Evolutionary conservation across 1,140 invertebrate genomes (phyloP).

Genomic region (Drosophila auraria): DNA sequence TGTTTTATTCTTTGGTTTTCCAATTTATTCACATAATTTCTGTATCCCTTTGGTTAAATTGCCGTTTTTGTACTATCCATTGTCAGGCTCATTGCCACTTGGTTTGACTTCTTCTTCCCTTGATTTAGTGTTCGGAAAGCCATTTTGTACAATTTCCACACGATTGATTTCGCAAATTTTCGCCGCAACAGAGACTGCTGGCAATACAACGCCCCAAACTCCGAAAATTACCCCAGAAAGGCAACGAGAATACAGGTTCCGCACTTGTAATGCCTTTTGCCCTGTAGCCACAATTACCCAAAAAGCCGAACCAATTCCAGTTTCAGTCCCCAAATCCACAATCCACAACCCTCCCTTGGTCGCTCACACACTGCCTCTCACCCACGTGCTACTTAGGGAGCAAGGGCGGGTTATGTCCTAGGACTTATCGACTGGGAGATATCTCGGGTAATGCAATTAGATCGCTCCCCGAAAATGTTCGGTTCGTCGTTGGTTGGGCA

Average conservation of each 20-base stretch:
- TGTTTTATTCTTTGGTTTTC: background rate
- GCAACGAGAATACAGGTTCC: slow-evolving; percentile 47
- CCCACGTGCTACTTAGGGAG: slow-evolving; percentile 20
- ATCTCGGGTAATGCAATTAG: slow-evolving; percentile 76
- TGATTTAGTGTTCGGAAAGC: slow-evolving; percentile 78
- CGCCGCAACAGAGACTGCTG: slow-evolving; percentile 62
- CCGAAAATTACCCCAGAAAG: slow-evolving; percentile 6
- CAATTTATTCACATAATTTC: background rate
- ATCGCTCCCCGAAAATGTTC: slow-evolving; percentile 60
- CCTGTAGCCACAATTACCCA: slow-evolving; percentile 80
- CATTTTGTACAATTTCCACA: slow-evolving; percentile 82
- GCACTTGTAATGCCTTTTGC: slow-evolving; percentile 73
- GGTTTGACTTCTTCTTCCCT: slow-evolving; percentile 9
- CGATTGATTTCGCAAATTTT: slow-evolving; percentile 84
- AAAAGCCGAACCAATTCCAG: slow-evolving; percentile 75
- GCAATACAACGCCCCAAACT: slow-evolving; percentile 8
- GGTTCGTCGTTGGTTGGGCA: slow-evolving; percentile 53
- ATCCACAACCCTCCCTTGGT: slow-evolving; percentile 27
- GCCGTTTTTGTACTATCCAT: slow-evolving; percentile 11
- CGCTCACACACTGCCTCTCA: slow-evolving; percentile 25
- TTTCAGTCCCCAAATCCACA: slow-evolving; percentile 32
- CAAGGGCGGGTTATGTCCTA: slow-evolving; percentile 27
- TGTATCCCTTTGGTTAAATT: background rate
- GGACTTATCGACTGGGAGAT: slow-evolving; percentile 65
- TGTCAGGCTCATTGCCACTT: slow-evolving; percentile 43